Percentiles rank a stretch among this genome's conserved stretches.
Evolutionary conservation across 2,113 vertebrate genomes (phyloP).

Genomic region (Rynchops niger): DNA sequence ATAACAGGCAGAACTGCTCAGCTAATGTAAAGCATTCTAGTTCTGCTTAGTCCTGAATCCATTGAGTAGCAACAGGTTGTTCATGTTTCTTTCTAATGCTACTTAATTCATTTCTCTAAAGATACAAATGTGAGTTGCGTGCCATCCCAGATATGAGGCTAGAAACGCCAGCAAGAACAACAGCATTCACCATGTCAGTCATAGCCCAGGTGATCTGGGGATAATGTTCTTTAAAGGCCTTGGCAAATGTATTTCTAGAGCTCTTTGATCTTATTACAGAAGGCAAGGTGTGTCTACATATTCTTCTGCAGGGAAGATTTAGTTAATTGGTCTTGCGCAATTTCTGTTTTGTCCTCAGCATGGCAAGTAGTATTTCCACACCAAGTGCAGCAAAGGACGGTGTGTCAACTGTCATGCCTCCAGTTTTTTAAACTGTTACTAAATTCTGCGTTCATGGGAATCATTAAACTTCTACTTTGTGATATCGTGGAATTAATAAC

Average conservation of each 20-base stretch:
- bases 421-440: background rate
- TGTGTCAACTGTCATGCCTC: background rate
- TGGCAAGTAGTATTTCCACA: background rate
- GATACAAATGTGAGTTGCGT: background rate
- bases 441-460: background rate
- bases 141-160: background rate
- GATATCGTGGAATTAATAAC: background rate
- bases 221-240: conserved; percentile 12
- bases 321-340: conserved; percentile 38
- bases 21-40: background rate
- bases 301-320: conserved; percentile 8
- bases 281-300: conserved; percentile 32
- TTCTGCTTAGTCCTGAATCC: background rate
- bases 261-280: conserved; percentile 49
- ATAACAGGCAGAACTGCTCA: background rate
- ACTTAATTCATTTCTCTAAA: background rate
- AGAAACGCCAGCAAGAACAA: background rate
- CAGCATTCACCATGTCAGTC: background rate
- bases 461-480: background rate
- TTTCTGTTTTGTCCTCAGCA: conserved; percentile 6
- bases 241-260: background rate
- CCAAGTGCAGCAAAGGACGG: background rate
- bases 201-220: conserved; percentile 18
- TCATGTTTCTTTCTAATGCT: background rate
- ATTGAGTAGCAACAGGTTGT: background rate